Base-by-base conservation (phyloP, 2,888 invertebrate species). In the Diarsia brunnea region DNA sequence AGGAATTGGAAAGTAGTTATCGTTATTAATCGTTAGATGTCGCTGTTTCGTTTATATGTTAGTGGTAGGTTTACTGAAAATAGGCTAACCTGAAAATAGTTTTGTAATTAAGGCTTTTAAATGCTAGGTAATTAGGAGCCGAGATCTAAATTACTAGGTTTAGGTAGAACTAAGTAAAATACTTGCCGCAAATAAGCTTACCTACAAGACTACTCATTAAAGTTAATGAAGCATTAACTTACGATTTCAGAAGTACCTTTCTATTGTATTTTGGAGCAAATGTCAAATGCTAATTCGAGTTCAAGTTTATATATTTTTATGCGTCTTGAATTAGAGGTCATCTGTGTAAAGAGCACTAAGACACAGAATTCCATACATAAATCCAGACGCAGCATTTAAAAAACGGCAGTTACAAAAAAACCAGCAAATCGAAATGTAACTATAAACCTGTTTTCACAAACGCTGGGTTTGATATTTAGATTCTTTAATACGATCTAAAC, bases 1-100 rank as follows among this genome's bases (percentile, higher is more conserved):
- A 38, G 45, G 19, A 70, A 67, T 71, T 65, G 5, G 5, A 38
- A 84, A 55, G 55, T 84, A 51, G 61, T 69, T 58, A 21, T 7
- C 7, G 14, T 10, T 60, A 55, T n/a, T 70, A 43, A 49, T n/a
- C 8, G 24, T 14, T 51, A 60, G 47, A 53, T 55, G 66, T 38
- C 4, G 7, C 38, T 67, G 58, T 79, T 21, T 16, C 0, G 61
- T 70, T 55, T 24, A 69, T 8, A 53, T 61, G 55, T 27, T 31
- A 16, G 3, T 38, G 38, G 38, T 38, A 38, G 38, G 38, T 73
- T 78, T 49, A 19, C 27, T 21, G 43, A 11, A 51, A 60, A 66
- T 60, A 8, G 2, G 4, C 11, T 47, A 14, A 43, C 0, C 43
- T 47, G 1, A 43, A 0, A 49, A 63, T 21, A 38, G n/a, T 43